Base-by-base conservation (phyloP, 37 sponge, comb jelly and placozoan genomes). In the Halisarca cf. caerulea region DNA sequence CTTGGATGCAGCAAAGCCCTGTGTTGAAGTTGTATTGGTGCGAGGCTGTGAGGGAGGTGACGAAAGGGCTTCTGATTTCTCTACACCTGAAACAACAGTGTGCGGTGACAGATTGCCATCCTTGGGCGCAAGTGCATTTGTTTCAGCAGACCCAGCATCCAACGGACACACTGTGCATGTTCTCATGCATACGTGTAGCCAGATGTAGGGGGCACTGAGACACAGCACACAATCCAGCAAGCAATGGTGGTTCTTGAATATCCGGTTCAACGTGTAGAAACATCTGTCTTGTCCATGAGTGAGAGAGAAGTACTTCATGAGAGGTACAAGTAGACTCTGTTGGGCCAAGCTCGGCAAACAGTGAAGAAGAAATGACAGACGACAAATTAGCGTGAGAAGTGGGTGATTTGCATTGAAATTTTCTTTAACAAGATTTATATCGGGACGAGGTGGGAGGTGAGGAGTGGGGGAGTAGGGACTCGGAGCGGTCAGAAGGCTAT, bases 341-440 rank as follows among this genome's bases (percentile, higher is more conserved):
- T 74, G 77, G 15, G 77, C 77, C 7, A 74, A 25, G 44, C 24
- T n/a, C 6, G 77, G 77, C 15, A 74, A 25, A 43, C 45, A 74
- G 45, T 74, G 44, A 2, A 3, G 25, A 2, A 43, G 42, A 37
- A 44, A 43, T 23, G 77, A 74, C 21, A 74, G 44, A 40, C 77
- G 45, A 0, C 44, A 74, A 8, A 74, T n/a, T 17, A 74, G 25
- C 21, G 45, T 44, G 25, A 74, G 45, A 2, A 74, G 77, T 23
- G 77, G 77, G 42, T 74, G 77, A 39, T 2, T 37, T 41, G 25
- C 17, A 1, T 42, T 42, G 25, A 11, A 40, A 23, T 8, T 44
- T 20, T 11, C 20, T 14, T 2, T 17, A 1, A 21, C 41, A 1
- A 40, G 11, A 4, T 28, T 28, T 17, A 1, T 28, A 17, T 68